Percentiles rank a stretch among this genome's conserved stretches.
phyloP scores from a whole-genome alignment of 2,888 invertebrate species.

The Ornithoptera priamus region DNA sequence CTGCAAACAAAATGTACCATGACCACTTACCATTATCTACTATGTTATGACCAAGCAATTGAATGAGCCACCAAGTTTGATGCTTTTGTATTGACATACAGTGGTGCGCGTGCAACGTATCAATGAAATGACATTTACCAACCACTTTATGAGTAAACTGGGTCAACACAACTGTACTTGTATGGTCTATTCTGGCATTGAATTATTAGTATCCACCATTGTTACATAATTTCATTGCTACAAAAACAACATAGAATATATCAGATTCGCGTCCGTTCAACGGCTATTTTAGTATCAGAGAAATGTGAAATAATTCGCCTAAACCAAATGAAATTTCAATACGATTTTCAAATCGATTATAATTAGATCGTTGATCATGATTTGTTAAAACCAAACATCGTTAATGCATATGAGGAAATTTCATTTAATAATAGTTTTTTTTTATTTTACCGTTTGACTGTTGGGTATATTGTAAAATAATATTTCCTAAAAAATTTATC shows the following conservation, averaged over 20 bases:
- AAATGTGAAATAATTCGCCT: too few relatives aligned
- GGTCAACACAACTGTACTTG: slow-evolving; percentile 15
- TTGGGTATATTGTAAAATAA: neutral
- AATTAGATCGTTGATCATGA: too few relatives aligned
- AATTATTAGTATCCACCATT: neutral
- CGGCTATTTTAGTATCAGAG: too few relatives aligned
- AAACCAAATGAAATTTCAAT: neutral
- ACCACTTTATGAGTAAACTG: slow-evolving; percentile 17
- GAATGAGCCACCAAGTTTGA: slow-evolving; percentile 7
- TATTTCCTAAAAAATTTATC: neutral
- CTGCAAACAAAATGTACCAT: neutral
- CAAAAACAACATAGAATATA: neutral
- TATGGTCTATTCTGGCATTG: neutral
- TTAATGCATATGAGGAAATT: neutral
- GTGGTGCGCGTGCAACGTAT: slow-evolving; percentile 13
- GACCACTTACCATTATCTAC: neutral
- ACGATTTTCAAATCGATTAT: neutral
- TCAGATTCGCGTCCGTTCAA: too few relatives aligned
- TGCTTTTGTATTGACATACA: slow-evolving; percentile 18
- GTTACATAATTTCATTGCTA: neutral
- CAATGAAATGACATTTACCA: slow-evolving; percentile 26
- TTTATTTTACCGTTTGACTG: neutral
- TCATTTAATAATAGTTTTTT: neutral
- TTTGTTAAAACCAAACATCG: too few relatives aligned
- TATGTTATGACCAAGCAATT: slow-evolving; percentile 7